phyloP scores from a whole-genome alignment of 2,888 invertebrate genomes.

The Lamproptera curius region DNA sequence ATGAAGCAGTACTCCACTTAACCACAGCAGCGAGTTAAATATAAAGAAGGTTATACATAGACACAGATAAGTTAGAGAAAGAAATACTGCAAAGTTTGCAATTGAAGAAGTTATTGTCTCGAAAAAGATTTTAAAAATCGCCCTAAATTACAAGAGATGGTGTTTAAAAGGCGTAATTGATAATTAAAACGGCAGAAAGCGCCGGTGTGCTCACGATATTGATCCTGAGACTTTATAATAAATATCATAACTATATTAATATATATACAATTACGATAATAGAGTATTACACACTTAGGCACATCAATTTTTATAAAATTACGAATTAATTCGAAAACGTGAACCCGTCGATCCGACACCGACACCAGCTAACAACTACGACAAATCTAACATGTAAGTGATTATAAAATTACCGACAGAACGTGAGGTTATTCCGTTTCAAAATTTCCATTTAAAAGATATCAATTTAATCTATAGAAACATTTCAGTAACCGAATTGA shows the following conservation, averaged over 20 bases:
- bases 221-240: constrained; percentile 46
- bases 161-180: constrained; percentile 37
- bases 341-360: constrained; percentile 63
- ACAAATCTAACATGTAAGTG: constrained; percentile 57
- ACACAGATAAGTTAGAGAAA: constrained; percentile 8
- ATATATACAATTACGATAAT: constrained; percentile 65
- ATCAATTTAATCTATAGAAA: constrained; percentile 25
- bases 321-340: constrained; percentile 71
- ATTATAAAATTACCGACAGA: constrained; percentile 42
- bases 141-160: constrained; percentile 25
- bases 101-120: constrained; percentile 50
- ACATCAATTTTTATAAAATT: constrained; percentile 79
- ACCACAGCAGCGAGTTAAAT: constrained; percentile 12
- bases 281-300: constrained; percentile 78
- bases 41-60: constrained; percentile 8
- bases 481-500: constrained; percentile 28
- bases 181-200: constrained; percentile 23
- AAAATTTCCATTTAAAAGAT: constrained; percentile 32
- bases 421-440: constrained; percentile 42
- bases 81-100: constrained; percentile 27
- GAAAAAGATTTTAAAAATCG: constrained; percentile 47
- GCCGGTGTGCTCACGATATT: constrained; percentile 32
- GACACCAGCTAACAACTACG: constrained; percentile 56
- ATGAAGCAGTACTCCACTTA: not conserved
- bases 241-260: constrained; percentile 50